These are phyloP conservation scores for Drosophila suboccidentalis DNA, from an alignment of 2,888 invertebrate genomes.

Conservation along the genomic window DNA sequence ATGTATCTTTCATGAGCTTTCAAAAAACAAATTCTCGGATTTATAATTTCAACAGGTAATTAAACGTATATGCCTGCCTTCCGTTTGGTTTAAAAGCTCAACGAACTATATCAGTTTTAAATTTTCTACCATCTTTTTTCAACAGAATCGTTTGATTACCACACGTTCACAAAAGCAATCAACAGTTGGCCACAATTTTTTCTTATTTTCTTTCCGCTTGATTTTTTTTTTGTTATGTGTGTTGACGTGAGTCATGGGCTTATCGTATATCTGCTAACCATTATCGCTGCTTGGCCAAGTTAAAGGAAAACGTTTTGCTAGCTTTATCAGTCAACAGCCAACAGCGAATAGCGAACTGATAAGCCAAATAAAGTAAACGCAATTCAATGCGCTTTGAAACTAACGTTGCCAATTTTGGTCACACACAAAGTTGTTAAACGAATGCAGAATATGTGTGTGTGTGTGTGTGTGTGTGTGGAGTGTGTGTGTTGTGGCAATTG, in stretches of 20 bases:
- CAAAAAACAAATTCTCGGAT: not conserved
- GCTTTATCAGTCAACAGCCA: slow-evolving; percentile 55
- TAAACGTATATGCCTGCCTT: not conserved
- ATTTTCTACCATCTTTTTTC: not conserved
- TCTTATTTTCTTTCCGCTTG: not conserved
- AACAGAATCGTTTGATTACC: slow-evolving; percentile 23
- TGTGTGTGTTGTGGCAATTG: slow-evolving; percentile 20
- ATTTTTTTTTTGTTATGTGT: not conserved
- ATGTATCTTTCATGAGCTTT: too few species aligned
- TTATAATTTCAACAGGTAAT: not conserved
- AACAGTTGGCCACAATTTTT: slow-evolving; percentile 28
- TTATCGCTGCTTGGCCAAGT: slow-evolving; percentile 55
- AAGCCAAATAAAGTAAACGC: slow-evolving; percentile 65
- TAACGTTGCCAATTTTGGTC: slow-evolving; percentile 70
- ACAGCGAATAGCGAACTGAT: slow-evolving; percentile 44
- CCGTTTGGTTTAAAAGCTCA: not conserved
- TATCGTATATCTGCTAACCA: slow-evolving; percentile 50
- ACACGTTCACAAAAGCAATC: slow-evolving; percentile 22
- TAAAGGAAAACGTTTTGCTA: slow-evolving; percentile 59
- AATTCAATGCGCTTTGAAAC: slow-evolving; percentile 74
- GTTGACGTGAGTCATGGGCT: slow-evolving; percentile 40
- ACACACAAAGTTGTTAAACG: slow-evolving; percentile 29
- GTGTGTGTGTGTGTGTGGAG: slow-evolving; percentile 15
- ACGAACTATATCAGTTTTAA: slow-evolving; percentile 4
- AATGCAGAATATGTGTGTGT: slow-evolving; percentile 44